Base-by-base conservation (phyloP, 2,797 vertebrate genomes). In the Sebastes goodei region DNA sequence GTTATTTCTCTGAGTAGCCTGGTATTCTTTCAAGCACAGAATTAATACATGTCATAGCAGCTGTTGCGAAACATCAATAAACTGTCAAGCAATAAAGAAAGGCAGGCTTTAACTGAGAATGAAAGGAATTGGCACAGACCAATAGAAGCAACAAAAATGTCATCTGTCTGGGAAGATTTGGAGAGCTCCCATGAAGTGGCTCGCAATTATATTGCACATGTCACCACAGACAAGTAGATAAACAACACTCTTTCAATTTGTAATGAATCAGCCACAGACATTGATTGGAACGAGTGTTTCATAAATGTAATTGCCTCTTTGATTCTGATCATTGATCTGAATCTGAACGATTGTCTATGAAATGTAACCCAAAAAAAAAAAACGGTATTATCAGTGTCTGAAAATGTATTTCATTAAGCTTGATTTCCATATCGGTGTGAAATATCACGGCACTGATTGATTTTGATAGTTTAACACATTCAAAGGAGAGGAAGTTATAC, bases 291-390 rank as follows among this genome's bases (percentile, higher is more conserved):
- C 32, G 74, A 87, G 74, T 68, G 78, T 84, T 89, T 92, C 78
- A 81, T 85, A 82, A 90, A 91, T 90, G 86, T 89, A 93, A 93
- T 93, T 93, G 88, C 84, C 86, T 92, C 83, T 86, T 85, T 91
- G 86, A 91, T 93, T 89, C 81, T 73, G 83, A 91, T 91, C 82
- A 92, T 92, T 93, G 88, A 94, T 92, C 90, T 91, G 83, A 89
- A 87, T 83, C 82, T 49, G 78, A 86, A 86, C 62, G 49, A 83
- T 78, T 71, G 84, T 88, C 76, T 76, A 55, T 78, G 73, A 80
- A 82, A 87, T 69, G 59, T 68, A 11, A 63, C 69, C 74, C 71
- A 65, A 65, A 81, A 67, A 56, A 57, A 55, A 73, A 17, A 14
- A 63, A 29, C 21, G 10, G 20, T 59, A 65, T 80, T 27, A 65